Evolutionary conservation across 2,113 vertebrate genomes (phyloP), one percentile per base, ranked within the genome.

Genomic region (Sus scrofa): DNA sequence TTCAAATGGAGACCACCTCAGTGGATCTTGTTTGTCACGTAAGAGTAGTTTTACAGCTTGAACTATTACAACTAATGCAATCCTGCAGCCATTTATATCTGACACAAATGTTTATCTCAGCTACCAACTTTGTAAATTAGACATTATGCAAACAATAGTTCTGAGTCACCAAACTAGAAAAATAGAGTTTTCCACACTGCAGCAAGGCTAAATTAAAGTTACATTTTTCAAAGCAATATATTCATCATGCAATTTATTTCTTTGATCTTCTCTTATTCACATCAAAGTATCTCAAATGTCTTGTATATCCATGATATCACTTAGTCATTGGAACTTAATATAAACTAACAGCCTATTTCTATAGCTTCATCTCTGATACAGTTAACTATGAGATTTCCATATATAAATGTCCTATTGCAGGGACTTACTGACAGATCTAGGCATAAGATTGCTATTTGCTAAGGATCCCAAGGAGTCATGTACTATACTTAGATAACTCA

Each of bases 81-180:
- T 34, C 79, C 71, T 62, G 24, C 60, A 82, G 75, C 44, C 95
- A 86, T 83, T 87, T 86, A 62, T 78, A 92, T 77, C 93, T 96
- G 85, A 91, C 62, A 84, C 24, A 89, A 94, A 79, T 63, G 30
- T 83, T 92, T 97, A 94, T 71, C 73, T 95, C 52, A 85, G 86
- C 77, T 89, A 89, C 96, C 73, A 68, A 90, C 74, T 94, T 92
- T 83, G 60, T 44, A 94, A 97, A 97, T 97, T 89, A 96, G 73
- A 89, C 86, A 96, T 96, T 91, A 97, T 94, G 54, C 91, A 97
- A 97, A 95, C 82, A 92, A 91, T 19, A 73, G 90, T 87, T 96
- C 86, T 96, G 56, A 94, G 74, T 56, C 85, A 93, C 91, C 96
- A 95, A 96, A 89, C 90, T 79, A 97, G 95, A 94, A 97, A 96